Evolutionary conservation across 2,113 vertebrate genomes (phyloP), one percentile per base, ranked within the genome.

Genomic region (Ceyx melanurus): DNA sequence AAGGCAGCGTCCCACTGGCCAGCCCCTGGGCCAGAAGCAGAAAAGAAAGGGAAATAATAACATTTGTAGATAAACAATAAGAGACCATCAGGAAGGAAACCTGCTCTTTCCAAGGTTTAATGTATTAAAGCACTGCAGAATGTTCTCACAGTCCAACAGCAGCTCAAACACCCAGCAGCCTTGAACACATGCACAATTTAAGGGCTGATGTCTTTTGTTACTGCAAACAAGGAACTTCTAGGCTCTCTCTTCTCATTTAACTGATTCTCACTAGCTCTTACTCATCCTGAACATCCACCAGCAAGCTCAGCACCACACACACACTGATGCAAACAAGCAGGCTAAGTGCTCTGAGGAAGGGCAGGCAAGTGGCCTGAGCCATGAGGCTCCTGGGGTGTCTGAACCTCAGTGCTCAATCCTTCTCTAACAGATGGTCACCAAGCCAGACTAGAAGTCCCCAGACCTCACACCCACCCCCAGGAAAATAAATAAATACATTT

Each of bases 41-140:
- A 84, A 81, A 82, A 84, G 53, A 85, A 92, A 86, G 43, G 40
- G 53, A 71, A 92, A 95, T 89, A 80, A 57, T 37, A 96, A 70
- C 37, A 29, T 65, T 56, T 51, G 46, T 43, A 76, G 67, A 86
- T 86, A 85, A 88, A 86, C 79, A 79, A 3, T 43, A 82, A 71
- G 78, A 89, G 79, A 71, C 45, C 35, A 89, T 51, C 11, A 22
- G 78, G 85, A 95, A 89, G 60, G 67, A 95, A 94, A 88, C 16
- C 40, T 88, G 72, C n/a, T 88, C 72, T 92, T 88, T 42, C 79
- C 92, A 89, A 91, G 35, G 72, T 43, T 85, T 58, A 37, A 62
- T 4, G 12, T 31, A 82, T 67, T 74, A 65, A 87, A 93, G 65
- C 50, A 56, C 37, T 43, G 51, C 74, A 85, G 58, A 89, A 86